These are phyloP conservation scores for Protaetia brevitarsis DNA, from an alignment of 1,140 invertebrate species.

Conservation along the genomic window DNA sequence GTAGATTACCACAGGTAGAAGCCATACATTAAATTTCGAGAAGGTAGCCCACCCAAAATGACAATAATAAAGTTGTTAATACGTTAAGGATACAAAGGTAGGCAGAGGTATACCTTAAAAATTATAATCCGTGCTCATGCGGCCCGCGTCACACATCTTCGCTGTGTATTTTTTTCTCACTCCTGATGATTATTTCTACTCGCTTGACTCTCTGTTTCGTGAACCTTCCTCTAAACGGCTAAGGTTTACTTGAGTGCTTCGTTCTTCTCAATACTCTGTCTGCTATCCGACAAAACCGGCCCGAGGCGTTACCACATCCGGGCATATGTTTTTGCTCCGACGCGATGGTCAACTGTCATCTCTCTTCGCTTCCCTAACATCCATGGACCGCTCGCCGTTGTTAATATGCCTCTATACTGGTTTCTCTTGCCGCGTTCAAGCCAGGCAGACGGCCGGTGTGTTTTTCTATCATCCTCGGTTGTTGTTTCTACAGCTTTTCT, in stretches of 20 bases:
- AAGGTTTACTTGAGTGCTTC: slow-evolving; percentile 26
- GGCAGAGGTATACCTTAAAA: too few species aligned
- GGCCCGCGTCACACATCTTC: too few species aligned
- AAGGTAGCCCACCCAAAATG: too few species aligned
- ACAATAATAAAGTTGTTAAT: too few species aligned
- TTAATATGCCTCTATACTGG: background rate
- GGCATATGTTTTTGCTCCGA: slow-evolving; percentile 34
- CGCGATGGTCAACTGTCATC: slow-evolving; percentile 24
- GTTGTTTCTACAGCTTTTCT: slow-evolving; percentile 4
- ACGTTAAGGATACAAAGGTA: too few species aligned
- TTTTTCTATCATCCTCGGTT: slow-evolving; percentile 2
- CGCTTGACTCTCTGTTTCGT: slow-evolving; percentile 5
- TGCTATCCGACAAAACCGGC: slow-evolving; percentile 30
- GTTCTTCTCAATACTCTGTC: slow-evolving; percentile 17
- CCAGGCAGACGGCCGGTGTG: slow-evolving; percentile 3
- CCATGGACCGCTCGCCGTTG: background rate
- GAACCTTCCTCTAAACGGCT: background rate
- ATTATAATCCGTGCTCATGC: too few species aligned
- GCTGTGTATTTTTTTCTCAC: too few species aligned
- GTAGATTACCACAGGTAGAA: too few species aligned
- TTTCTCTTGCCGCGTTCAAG: background rate
- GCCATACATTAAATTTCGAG: too few species aligned
- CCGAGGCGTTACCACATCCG: slow-evolving; percentile 33
- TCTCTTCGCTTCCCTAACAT: background rate
- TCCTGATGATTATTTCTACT: background rate